Percentiles rank a stretch among this genome's conserved stretches.
Conservation (phyloP, 2,113 vertebrate genomes). For the Origma solitaria region DNA sequence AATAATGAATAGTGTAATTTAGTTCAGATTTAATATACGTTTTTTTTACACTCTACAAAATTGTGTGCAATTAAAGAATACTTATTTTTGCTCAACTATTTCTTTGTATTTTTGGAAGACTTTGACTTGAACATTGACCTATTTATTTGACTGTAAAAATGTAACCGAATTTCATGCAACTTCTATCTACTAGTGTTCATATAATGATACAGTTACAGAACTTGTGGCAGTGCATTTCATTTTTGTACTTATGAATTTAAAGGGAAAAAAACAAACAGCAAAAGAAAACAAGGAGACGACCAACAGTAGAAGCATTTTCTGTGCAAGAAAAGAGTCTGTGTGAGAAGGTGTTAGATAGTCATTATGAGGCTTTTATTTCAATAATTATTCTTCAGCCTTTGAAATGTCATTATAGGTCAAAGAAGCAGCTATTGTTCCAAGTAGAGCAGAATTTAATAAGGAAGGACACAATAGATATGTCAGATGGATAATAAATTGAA, state of each 20-base stretch:
- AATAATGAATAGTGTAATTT: neutral
- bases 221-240: conserved; percentile 14
- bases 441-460: conserved; percentile 58
- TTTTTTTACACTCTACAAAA: neutral
- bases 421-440: conserved; percentile 55
- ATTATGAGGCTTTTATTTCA: conserved; percentile 69
- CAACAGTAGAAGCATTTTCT: neutral
- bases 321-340: conserved; percentile 35
- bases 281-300: neutral
- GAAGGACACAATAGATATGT: neutral
- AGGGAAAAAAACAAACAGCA: neutral
- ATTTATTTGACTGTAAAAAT: neutral
- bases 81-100: neutral
- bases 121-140: neutral
- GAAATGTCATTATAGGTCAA: conserved; percentile 69
- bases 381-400: conserved; percentile 70
- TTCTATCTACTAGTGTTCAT: neutral
- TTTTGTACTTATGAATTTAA: conserved; percentile 36
- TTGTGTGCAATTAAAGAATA: neutral
- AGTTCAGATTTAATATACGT: neutral
- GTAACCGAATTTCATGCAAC: neutral
- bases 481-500: neutral
- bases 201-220: conserved; percentile 11
- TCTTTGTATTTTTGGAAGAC: neutral
- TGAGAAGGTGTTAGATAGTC: conserved; percentile 56